Conservation (phyloP, 2,113 vertebrate species). For the Amazona guildingii region DNA sequence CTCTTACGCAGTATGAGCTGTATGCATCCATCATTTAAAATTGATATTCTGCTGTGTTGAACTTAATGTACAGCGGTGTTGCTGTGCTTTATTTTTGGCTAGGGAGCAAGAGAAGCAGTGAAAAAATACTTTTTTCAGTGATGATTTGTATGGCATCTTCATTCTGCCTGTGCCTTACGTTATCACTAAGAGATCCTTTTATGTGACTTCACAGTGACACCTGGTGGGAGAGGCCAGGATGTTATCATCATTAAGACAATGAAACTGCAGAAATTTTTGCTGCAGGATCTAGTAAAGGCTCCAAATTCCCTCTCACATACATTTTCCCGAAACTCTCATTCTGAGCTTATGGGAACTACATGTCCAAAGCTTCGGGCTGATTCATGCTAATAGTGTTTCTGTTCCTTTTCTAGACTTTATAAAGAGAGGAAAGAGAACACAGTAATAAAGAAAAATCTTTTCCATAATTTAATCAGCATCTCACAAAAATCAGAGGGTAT, state of each 20-base stretch:
- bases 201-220: slow-evolving; percentile 28
- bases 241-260: neutral
- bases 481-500: neutral
- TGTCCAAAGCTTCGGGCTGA: neutral
- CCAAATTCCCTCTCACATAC: neutral
- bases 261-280: slow-evolving; percentile 11
- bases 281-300: neutral
- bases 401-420: neutral
- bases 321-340: neutral
- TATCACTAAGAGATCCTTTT: neutral
- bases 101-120: neutral
- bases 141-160: neutral
- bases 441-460: neutral
- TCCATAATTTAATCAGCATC: neutral
- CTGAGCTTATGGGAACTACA: neutral
- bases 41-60: neutral
- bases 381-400: slow-evolving; percentile 2
- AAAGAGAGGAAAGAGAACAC: neutral
- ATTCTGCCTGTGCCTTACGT: neutral
- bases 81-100: neutral
- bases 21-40: neutral
- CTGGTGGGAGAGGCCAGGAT: slow-evolving; percentile 54
- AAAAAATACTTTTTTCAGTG: neutral
- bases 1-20: neutral
- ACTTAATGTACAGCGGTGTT: neutral